Conservation (phyloP, 2,888 invertebrate species). For the Ellobium chinense region DNA sequence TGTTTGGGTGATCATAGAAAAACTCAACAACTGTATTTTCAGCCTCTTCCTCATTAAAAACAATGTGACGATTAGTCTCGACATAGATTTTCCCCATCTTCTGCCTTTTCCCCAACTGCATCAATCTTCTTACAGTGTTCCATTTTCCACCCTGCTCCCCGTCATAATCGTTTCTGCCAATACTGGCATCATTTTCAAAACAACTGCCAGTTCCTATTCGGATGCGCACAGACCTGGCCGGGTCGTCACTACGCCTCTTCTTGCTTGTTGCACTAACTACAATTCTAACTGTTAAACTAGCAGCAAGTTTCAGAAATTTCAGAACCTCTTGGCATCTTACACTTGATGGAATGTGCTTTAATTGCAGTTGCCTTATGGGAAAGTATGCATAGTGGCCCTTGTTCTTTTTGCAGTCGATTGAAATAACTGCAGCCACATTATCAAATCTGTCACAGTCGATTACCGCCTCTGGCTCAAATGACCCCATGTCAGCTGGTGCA, state of each 20-base stretch:
- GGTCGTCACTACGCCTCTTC: background rate
- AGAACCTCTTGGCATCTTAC: background rate
- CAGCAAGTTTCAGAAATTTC: background rate
- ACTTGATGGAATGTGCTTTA: conserved; percentile 7
- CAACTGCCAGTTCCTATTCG: conserved; percentile 3
- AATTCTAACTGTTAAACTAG: conserved; percentile 6
- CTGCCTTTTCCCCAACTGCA: background rate
- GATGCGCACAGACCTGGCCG: background rate
- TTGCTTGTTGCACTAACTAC: background rate
- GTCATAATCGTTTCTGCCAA: background rate
- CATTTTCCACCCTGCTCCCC: background rate
- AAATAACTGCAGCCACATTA: no score
- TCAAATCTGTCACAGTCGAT: no score
- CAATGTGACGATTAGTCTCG: conserved; percentile 25
- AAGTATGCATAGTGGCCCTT: conserved; percentile 19
- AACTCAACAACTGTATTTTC: conserved; percentile 26
- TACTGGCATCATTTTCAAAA: background rate
- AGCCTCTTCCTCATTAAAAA: conserved; percentile 28
- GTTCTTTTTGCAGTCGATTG: conserved; percentile 28
- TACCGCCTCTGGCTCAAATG: conserved; percentile 1
- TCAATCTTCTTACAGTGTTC: background rate
- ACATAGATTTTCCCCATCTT: conserved; percentile 5
- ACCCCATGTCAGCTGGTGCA: background rate
- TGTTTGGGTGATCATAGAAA: conserved; percentile 3
- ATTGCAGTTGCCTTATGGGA: background rate